Conservation (phyloP, 2,888 invertebrate genomes). For the Mongoloraphidia duomilia region DNA sequence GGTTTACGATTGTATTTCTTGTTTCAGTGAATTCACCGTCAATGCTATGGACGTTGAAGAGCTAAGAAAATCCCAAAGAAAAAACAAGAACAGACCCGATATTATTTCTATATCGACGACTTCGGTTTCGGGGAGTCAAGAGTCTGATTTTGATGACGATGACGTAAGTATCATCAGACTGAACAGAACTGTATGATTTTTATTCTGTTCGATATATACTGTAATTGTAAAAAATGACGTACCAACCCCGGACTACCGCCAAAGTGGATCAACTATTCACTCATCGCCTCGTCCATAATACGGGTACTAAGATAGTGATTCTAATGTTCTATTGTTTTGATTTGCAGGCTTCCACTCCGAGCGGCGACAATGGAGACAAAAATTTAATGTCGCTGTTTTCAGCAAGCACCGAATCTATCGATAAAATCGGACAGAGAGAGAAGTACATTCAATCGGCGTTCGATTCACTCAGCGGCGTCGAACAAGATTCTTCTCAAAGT, state of each 20-base stretch:
- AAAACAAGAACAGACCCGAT: constrained; percentile 43
- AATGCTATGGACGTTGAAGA: constrained; percentile 81
- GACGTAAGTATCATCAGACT: constrained; percentile 26
- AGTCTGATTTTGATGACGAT: constrained; percentile 62
- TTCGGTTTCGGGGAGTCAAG: constrained; percentile 42
- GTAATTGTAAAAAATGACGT: background rate
- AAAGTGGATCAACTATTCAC: too few relatives aligned
- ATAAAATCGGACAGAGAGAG: constrained; percentile 40
- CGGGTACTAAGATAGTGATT: background rate
- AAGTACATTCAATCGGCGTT: constrained; percentile 51
- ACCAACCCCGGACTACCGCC: too few relatives aligned
- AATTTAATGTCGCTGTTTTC: constrained; percentile 57
- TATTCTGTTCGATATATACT: background rate
- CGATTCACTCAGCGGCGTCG: constrained; percentile 56
- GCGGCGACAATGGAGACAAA: constrained; percentile 65
- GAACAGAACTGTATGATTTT: background rate
- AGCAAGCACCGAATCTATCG: constrained; percentile 55
- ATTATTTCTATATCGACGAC: constrained; percentile 27
- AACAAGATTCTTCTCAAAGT: constrained; percentile 29
- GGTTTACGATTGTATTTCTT: constrained; percentile 11
- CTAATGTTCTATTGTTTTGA: constrained; percentile 1
- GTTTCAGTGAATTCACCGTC: constrained; percentile 64
- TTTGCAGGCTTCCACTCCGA: constrained; percentile 57
- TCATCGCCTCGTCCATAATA: too few relatives aligned
- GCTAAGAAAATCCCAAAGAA: constrained; percentile 57